Base-by-base conservation (phyloP, 2,888 invertebrate species). In the Zhengitettix transpicula region DNA sequence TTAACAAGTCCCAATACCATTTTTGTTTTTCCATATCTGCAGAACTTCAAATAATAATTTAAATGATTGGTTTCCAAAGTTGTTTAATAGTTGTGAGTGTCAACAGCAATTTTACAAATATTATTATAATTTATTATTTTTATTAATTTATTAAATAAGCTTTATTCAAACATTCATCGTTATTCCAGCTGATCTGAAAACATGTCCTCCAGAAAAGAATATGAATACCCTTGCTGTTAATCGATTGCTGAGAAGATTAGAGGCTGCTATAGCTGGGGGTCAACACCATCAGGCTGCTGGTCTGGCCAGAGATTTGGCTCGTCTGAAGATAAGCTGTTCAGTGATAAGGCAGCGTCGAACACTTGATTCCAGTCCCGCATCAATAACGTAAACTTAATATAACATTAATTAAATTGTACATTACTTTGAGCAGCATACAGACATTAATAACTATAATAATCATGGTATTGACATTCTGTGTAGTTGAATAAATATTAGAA, bases 221-320 rank as follows among this genome's bases (percentile, higher is more conserved):
- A 77, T 78, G 66, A 80, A 80, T 67, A 81, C 81, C 1, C 69
- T 81, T 64, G 81, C 81, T 60, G 78, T 83, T 57, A 82, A 81
- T 70, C 74, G 78, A 67, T 72, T 87, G 64, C 75, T 89, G 65
- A 79, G 80, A 69, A 79, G 85, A 71, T 74, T 91, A 58, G 89
- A 90, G 72, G 78, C 79, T 59, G 85, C 89, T 1, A 90, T 91
- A 67, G 82, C 85, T 5, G 81, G 81, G 68, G 89, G 89, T 10
- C 83, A 89, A 67, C 81, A 87, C 72, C 78, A 78, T 57, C 80
- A 85, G 65, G 89, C 90, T 2, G 85, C 89, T 0, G 80, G 81
- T 64, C 79, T 88, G 56, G 89, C 90, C 1, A 79, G 82, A 64
- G 85, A 89, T 71, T 74, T 90, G 65, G 89, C 89, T 0, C 81